phyloP scores from a whole-genome alignment of 2,113 vertebrate species.

The Turnix velox region DNA sequence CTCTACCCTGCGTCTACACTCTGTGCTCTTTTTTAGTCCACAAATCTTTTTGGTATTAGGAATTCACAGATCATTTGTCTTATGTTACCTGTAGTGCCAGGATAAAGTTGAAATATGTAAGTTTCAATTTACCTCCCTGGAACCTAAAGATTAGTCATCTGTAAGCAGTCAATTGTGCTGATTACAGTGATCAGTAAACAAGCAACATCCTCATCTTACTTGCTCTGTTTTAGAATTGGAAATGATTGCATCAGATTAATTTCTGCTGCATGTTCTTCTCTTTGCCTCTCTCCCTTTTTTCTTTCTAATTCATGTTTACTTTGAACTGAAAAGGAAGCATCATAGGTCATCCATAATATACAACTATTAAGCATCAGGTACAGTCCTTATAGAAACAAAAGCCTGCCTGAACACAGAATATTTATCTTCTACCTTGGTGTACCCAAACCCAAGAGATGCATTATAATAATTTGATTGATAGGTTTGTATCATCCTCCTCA shows the following conservation, averaged over 20 bases:
- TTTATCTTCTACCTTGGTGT: background rate
- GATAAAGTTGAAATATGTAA: background rate
- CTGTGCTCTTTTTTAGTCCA: background rate
- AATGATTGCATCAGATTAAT: background rate
- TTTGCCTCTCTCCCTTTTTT: background rate
- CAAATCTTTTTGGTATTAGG: background rate
- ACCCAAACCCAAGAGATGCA: background rate
- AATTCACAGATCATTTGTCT: constrained; percentile 15
- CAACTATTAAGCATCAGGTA: background rate
- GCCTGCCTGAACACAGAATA: background rate
- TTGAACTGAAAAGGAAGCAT: background rate
- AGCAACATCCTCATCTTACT: background rate
- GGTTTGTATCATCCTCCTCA: background rate
- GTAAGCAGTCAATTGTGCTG: constrained; percentile 6
- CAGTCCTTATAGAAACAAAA: background rate
- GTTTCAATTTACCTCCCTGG: background rate
- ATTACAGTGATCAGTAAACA: constrained; percentile 42
- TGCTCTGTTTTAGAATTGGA: background rate
- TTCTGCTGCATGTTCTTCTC: background rate
- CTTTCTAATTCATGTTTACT: background rate
- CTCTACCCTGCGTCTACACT: background rate
- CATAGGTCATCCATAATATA: background rate
- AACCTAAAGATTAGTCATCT: constrained; percentile 34
- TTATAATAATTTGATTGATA: background rate
- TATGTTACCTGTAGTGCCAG: background rate